Base-by-base conservation (phyloP, 2,797 vertebrate species). In the Amblyopsis hoosieri region DNA sequence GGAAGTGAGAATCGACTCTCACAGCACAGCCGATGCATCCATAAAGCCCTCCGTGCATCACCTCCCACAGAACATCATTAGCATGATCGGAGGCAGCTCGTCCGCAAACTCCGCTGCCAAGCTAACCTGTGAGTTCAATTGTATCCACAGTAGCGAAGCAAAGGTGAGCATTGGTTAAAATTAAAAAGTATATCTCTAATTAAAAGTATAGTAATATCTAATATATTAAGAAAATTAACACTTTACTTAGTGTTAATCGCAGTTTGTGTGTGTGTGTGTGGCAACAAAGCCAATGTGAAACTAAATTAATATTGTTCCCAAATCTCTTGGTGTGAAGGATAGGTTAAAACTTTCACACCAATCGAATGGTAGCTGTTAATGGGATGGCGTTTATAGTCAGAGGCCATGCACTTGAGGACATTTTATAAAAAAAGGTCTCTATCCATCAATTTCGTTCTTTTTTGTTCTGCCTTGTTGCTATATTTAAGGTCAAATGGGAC, bases 51-150 rank as follows among this genome's bases (percentile, higher is more conserved):
- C 76, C 8, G 69, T 45, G 74, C 71, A 68, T 83, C 84, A 67
- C 62, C 74, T 14, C 19, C 82, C 81, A 82, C 76, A 45, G 66
- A 72, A 67, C 75, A 75, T 85, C 85, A 82, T 87, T 85, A 86
- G 74, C 76, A 67, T 60, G 48, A 78, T 12, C 68, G 64, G 57
- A 73, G 59, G 66, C 71, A 67, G 67, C 75, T 73, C 33, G 73
- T 79, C 83, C 75, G 23, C 67, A 12, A 29, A 46, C 56, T 47
- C 19, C 14, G 51, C 60, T 42, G 29, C 54, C 64, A 37, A 17
- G 53, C 74, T 71, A 62, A 53, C 15, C 58, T 56, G n/a, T 42
- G 8, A 42, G 37, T 42, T 42, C 5, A 42, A 42, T 29, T 29
- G 2, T 42, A 42, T 42, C 37, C 8, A 14, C 12, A 13, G 13